Conservation (phyloP, 2,888 invertebrate species). For the Agrypnus murinus region DNA sequence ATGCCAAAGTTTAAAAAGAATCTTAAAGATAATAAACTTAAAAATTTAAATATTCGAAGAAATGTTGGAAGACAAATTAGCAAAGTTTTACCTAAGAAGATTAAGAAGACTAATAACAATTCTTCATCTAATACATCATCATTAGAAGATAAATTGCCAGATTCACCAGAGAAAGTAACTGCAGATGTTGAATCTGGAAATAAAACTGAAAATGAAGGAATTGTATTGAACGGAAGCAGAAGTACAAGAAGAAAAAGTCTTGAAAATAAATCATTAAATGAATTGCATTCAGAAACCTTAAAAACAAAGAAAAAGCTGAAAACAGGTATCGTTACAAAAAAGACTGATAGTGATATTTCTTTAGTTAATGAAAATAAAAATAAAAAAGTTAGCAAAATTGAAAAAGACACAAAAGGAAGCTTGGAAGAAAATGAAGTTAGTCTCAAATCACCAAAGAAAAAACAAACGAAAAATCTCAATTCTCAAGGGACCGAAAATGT, state of each 20-base stretch:
- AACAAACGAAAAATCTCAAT: too few relatives aligned
- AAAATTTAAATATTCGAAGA: slow-evolving; percentile 5
- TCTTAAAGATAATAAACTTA: slow-evolving; percentile 18
- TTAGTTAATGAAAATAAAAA: slow-evolving; percentile 34
- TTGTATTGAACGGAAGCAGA: too few relatives aligned
- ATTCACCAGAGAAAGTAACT: too few relatives aligned
- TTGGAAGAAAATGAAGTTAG: slow-evolving; percentile 48
- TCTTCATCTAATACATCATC: not conserved
- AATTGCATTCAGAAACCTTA: not conserved
- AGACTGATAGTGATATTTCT: slow-evolving; percentile 20
- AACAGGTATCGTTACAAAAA: slow-evolving; percentile 22
- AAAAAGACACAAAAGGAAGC: slow-evolving; percentile 34
- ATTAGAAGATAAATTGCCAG: not conserved
- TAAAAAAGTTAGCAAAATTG: not conserved
- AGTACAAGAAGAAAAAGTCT: too few relatives aligned
- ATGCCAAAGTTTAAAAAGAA: slow-evolving; percentile 36
- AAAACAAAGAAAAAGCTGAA: not conserved
- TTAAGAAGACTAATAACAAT: slow-evolving; percentile 15
- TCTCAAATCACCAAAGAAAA: too few relatives aligned
- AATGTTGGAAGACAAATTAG: slow-evolving; percentile 28
- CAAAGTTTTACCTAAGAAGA: slow-evolving; percentile 26
- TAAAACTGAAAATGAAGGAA: too few relatives aligned
- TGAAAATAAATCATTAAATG: not conserved
- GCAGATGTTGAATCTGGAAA: too few relatives aligned
- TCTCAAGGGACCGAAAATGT: too few relatives aligned